Percentiles rank a stretch among this genome's conserved stretches.
These are phyloP conservation scores for Caradrina kadenii DNA, from an alignment of 2,888 invertebrate genomes.

Conservation along the genomic window DNA sequence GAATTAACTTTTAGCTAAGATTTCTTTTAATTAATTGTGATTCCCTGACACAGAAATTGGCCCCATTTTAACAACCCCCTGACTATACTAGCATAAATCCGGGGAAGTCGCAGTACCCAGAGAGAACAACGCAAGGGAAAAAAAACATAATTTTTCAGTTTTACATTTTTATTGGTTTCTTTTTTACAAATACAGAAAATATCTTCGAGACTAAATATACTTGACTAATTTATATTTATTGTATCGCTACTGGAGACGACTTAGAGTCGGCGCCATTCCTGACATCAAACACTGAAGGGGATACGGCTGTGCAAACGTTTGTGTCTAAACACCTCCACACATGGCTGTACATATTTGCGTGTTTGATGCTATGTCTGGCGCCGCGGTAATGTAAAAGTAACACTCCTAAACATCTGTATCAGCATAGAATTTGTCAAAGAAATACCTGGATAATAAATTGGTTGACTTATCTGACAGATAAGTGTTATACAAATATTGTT, in stretches of 20 bases:
- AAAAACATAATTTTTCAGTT: slow-evolving; percentile 18
- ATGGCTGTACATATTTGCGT: neutral
- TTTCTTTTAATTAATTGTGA: too few species aligned
- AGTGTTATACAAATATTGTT: too few species aligned
- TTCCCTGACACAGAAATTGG: too few species aligned
- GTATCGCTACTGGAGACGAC: slow-evolving; percentile 23
- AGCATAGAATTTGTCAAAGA: neutral
- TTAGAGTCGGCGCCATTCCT: neutral
- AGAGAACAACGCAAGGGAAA: too few species aligned
- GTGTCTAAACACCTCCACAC: too few species aligned
- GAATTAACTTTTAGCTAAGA: too few species aligned
- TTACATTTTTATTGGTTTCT: slow-evolving; percentile 46
- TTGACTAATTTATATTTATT: slow-evolving; percentile 27
- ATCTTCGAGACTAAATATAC: slow-evolving; percentile 45
- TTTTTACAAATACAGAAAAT: slow-evolving; percentile 54
- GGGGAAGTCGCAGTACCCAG: too few species aligned
- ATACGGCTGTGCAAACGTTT: too few species aligned
- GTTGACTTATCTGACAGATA: too few species aligned
- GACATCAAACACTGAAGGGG: neutral
- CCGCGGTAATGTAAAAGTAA: neutral
- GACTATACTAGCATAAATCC: too few species aligned
- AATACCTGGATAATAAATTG: too few species aligned
- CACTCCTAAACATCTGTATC: neutral
- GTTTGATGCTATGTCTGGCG: slow-evolving; percentile 5
- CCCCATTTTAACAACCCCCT: too few species aligned